Base-by-base conservation (phyloP, 2,113 vertebrate genomes). In the Dromas ardeola region DNA sequence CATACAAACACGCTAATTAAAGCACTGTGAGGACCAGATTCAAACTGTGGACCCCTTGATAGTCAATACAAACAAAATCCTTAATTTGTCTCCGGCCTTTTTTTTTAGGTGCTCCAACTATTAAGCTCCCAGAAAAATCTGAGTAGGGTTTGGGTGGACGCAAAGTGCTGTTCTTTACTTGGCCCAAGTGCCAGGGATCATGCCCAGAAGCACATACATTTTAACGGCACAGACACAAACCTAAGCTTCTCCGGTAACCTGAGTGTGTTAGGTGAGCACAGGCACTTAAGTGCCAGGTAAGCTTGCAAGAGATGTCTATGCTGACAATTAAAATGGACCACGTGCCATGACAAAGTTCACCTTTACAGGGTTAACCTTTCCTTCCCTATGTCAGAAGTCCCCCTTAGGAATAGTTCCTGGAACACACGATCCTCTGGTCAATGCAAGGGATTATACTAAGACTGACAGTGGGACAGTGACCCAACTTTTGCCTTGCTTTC, bases 371-470 rank as follows among this genome's bases (percentile, higher is more conserved):
- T 59, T 49, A 79, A 71, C 26, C 2, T 76, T 71, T 32, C 20
- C 13, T 55, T 8, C 13, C 3, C 10, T 62, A 5, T 0, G 0
- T 34, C 62, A 67, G 27, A 34, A 82, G 6, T 5, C 6, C 6
- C 10, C 6, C 20, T 66, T 50, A n/a, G 34, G 67, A 95, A 40
- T 2, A 56, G 9, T 53, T 70, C 6, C 14, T 77, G 45, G 21
- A 69, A 66, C 15, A 13, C 32, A 11, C n/a, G 42, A 18, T 40
- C 5, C 17, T 16, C 36, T 42, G 16, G 7, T 32, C 22, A 5
- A 20, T 11, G 15, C 14, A 36, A 86, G 49, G 27, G 13, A 16
- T 5, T 23, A 26, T 20, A 17, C 4, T 42, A 50, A 26, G 21
- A 42, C 15, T 52, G 66, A 49, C 8, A 19, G 25, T 32, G 40